Evolutionary conservation across 1,140 invertebrate species (phyloP), one percentile per base, ranked within the genome.

Genomic region (Brevipalpus yothersi): DNA sequence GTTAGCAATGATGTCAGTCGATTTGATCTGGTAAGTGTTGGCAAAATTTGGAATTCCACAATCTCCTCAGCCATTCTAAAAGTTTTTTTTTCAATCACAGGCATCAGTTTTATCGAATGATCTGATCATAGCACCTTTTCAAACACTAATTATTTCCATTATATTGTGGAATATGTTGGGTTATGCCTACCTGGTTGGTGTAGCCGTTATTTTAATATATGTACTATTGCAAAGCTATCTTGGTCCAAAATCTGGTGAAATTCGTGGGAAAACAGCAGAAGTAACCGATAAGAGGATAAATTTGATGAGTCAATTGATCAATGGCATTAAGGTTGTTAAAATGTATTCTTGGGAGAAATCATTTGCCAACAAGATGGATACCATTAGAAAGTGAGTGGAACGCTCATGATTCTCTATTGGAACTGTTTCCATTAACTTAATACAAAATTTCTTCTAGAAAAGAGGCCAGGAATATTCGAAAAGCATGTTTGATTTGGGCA

Each of bases 281-380:
- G 49, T 39, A 21, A 61, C 57, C 19, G 41, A 57, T 45, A 17
- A 64, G 43, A 49, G 61, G 12, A 53, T 64, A n/a, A 43, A 45
- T 69, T 72, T 93, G 39, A 90, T 92, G 82, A 93, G 89, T 67
- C 91, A 96, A 78, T 81, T 94, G 58, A 75, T 95, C 21, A 86
- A 82, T 68, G 89, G 89, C 53, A 93, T 95, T 58, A 93, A 93
- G 77, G 88, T 85, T 60, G 69, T 70, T 13, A 43, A 63, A 43
- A 66, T 67, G 62, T 88, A 87, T 65, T 80, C 82, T 2, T 87
- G 85, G 84, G 85, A 88, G 68, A 78, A 78, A 64, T 78, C 81
- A 0, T 88, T 87, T 67, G 75, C 78, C 41, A 75, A 75, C 56
- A 73, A 84, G 43, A 73, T 82, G 2, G 72, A 76, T 53, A 63